Percentiles rank a stretch among this genome's conserved stretches.
These are phyloP conservation scores for Steinernema scapterisci DNA, from an alignment of 2,888 invertebrate genomes.

Conservation along the genomic window DNA sequence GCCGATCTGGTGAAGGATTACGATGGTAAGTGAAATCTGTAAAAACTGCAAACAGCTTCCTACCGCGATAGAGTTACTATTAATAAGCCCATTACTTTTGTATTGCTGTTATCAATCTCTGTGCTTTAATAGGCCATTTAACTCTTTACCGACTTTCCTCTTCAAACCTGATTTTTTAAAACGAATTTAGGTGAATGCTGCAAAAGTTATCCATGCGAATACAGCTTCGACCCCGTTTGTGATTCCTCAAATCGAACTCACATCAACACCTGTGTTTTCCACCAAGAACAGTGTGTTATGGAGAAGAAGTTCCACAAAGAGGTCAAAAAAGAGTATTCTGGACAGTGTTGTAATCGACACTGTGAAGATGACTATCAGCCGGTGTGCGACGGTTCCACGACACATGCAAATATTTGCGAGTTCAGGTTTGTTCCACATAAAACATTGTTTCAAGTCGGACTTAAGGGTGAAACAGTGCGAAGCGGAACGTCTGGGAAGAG, in stretches of 20 bases:
- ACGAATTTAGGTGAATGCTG: constrained; percentile 52
- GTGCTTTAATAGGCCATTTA: no score
- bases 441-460: constrained; percentile 27
- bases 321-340: constrained; percentile 36
- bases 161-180: no score
- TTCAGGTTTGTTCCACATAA: constrained; percentile 33
- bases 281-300: constrained; percentile 45
- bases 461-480: constrained; percentile 58
- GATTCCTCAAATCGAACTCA: constrained; percentile 49
- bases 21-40: constrained; percentile 39
- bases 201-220: constrained; percentile 41
- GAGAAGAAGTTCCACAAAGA: constrained; percentile 38
- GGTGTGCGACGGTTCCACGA: constrained; percentile 52
- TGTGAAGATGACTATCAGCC: constrained; percentile 49
- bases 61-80: no score
- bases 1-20: constrained; percentile 43
- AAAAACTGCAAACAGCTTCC: no score
- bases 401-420: constrained; percentile 47
- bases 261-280: constrained; percentile 51
- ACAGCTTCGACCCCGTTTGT: constrained; percentile 47
- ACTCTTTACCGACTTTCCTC: no score
- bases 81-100: no score
- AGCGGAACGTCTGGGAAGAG: constrained; percentile 46
- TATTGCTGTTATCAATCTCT: no score
- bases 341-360: constrained; percentile 48